phyloP scores from a whole-genome alignment of 2,113 vertebrate genomes.

The Hippocampus mohnikei region DNA sequence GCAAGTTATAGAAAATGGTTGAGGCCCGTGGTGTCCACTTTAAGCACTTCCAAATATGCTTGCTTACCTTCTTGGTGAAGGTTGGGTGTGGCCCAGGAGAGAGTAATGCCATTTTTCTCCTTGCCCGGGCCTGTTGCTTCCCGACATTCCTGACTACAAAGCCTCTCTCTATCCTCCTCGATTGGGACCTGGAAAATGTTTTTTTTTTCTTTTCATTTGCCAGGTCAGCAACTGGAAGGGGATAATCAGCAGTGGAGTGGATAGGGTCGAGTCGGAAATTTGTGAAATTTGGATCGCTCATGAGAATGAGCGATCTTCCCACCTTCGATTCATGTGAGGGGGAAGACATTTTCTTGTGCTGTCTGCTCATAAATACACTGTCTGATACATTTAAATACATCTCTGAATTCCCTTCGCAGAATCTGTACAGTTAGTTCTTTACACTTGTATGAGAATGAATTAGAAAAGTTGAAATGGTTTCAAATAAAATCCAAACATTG shows the following conservation, averaged over 20 bases:
- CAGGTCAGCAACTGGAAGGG: neutral
- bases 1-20: neutral
- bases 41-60: neutral
- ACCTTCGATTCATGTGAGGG: neutral
- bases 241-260: constrained; percentile 5
- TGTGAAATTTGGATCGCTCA: constrained; percentile 49
- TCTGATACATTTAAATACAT: too few species aligned
- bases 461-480: neutral
- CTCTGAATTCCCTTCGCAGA: too few species aligned
- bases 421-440: too few species aligned
- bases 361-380: too few species aligned
- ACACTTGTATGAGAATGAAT: too few species aligned
- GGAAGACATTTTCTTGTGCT: neutral
- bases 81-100: constrained; percentile 52
- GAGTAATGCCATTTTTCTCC: constrained; percentile 37
- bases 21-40: neutral
- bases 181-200: neutral
- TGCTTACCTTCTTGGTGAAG: neutral
- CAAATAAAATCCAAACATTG: neutral
- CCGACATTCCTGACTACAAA: constrained; percentile 53
- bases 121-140: constrained; percentile 61
- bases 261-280: constrained; percentile 24
- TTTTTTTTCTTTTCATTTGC: neutral
- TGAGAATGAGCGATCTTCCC: neutral
- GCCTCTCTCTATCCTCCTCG: constrained; percentile 2